Evolutionary conservation across 2,113 vertebrate genomes (phyloP).

Genomic region (Cyanistes caeruleus): DNA sequence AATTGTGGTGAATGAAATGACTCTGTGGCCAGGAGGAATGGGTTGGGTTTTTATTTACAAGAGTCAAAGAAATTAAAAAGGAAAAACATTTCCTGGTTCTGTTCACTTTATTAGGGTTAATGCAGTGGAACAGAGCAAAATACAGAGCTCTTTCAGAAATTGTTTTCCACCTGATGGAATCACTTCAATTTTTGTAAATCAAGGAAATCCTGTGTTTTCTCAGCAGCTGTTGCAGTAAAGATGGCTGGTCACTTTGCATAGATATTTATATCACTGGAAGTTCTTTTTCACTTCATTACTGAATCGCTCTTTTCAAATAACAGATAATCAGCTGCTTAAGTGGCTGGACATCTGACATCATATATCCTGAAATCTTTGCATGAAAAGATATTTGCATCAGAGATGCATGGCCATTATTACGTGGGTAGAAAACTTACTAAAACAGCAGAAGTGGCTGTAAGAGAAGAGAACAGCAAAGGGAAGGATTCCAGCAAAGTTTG

Average conservation of each 20-base stretch:
- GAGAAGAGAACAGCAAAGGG: not conserved
- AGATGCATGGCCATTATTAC: not conserved
- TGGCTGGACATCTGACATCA: not conserved
- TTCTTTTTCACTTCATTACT: not conserved
- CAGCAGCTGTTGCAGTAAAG: slow-evolving; percentile 36
- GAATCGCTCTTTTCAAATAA: not conserved
- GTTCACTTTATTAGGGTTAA: not conserved
- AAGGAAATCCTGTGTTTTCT: slow-evolving; percentile 46
- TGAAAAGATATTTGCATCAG: not conserved
- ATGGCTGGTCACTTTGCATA: slow-evolving; percentile 8
- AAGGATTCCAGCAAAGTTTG: not conserved
- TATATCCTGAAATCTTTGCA: not conserved
- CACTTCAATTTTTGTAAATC: not conserved
- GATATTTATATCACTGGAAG: not conserved
- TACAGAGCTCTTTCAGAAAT: not conserved
- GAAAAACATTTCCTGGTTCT: not conserved
- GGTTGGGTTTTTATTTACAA: not conserved
- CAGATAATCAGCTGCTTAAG: not conserved
- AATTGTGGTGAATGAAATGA: not conserved
- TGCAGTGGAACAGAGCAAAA: not conserved
- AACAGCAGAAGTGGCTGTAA: not conserved
- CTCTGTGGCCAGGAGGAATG: not conserved
- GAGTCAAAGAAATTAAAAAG: not conserved
- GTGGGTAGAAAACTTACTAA: not conserved
- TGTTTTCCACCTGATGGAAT: not conserved